These are phyloP conservation scores for Drosophila phalerata DNA, from an alignment of 2,888 invertebrate species.

Conservation along the genomic window DNA sequence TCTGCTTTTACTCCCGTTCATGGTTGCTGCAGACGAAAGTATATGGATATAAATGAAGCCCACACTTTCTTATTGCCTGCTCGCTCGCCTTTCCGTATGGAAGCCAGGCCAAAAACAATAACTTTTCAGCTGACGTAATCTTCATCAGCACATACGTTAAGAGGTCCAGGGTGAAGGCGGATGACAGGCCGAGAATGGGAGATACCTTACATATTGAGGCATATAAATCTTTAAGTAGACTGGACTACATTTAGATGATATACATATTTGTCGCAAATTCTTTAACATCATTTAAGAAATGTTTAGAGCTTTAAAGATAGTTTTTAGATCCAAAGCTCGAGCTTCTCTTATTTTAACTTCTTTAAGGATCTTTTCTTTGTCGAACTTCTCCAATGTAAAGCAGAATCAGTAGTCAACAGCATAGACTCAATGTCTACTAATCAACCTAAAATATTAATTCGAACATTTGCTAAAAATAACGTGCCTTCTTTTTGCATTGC, in stretches of 20 bases:
- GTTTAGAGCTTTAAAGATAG: neutral
- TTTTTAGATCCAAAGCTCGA: neutral
- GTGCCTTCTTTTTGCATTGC: no score
- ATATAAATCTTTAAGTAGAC: neutral
- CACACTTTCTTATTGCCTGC: constrained; percentile 34
- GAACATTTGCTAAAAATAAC: no score
- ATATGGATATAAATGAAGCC: constrained; percentile 75
- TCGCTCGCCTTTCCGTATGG: constrained; percentile 39
- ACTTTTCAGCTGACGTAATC: constrained; percentile 81
- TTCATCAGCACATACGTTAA: constrained; percentile 71
- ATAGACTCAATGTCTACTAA: no score
- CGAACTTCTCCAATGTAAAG: no score
- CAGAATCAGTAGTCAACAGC: no score
- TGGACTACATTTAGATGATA: neutral
- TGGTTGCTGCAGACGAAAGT: constrained; percentile 44
- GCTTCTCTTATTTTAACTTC: no score
- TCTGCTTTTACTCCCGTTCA: constrained; percentile 5
- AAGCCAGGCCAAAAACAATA: constrained; percentile 72
- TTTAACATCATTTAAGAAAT: neutral
- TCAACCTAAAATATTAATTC: no score
- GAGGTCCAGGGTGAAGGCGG: constrained; percentile 6
- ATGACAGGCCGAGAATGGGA: neutral
- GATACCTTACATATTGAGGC: neutral
- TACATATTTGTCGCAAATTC: neutral
- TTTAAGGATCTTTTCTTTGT: neutral